phyloP scores from a whole-genome alignment of 2,888 invertebrate genomes.

The Sicus ferrugineus region DNA sequence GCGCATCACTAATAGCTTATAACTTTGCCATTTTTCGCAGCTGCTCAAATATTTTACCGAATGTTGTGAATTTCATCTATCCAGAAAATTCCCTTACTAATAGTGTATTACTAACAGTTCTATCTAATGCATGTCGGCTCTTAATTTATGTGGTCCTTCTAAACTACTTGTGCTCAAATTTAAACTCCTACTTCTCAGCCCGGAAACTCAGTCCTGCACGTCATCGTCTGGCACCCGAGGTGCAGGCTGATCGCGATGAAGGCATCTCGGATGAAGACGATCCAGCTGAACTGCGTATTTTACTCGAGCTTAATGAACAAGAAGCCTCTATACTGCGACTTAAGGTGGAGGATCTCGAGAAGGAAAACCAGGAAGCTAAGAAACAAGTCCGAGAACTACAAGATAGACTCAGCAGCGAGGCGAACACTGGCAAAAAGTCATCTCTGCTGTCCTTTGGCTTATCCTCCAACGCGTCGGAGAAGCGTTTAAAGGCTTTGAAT shows the following conservation, averaged over 20 bases:
- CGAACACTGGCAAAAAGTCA: constrained; percentile 34
- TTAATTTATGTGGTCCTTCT: not conserved
- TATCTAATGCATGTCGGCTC: not conserved
- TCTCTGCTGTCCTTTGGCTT: constrained; percentile 47
- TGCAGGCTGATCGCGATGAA: constrained; percentile 76
- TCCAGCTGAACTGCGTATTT: constrained; percentile 81
- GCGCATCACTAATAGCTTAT: constrained; percentile 33
- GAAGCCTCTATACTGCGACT: constrained; percentile 83
- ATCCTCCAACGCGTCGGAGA: constrained; percentile 51
- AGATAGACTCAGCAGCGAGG: constrained; percentile 68
- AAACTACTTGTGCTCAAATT: not conserved
- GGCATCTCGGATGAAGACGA: constrained; percentile 82
- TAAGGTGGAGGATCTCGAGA: constrained; percentile 85
- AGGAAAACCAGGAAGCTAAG: constrained; percentile 77
- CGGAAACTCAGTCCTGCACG: constrained; percentile 76
- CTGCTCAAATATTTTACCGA: constrained; percentile 56
- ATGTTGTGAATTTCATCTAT: not conserved
- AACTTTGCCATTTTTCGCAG: constrained; percentile 67
- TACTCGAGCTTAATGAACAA: constrained; percentile 89
- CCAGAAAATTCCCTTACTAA: not conserved
- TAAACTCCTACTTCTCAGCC: constrained; percentile 62
- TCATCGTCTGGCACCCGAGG: constrained; percentile 71
- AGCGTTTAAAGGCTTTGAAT: constrained; percentile 69
- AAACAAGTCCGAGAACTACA: constrained; percentile 80
- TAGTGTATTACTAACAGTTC: not conserved